phyloP scores from a whole-genome alignment of 2,113 vertebrate species.

The Catharus fuscescens region DNA sequence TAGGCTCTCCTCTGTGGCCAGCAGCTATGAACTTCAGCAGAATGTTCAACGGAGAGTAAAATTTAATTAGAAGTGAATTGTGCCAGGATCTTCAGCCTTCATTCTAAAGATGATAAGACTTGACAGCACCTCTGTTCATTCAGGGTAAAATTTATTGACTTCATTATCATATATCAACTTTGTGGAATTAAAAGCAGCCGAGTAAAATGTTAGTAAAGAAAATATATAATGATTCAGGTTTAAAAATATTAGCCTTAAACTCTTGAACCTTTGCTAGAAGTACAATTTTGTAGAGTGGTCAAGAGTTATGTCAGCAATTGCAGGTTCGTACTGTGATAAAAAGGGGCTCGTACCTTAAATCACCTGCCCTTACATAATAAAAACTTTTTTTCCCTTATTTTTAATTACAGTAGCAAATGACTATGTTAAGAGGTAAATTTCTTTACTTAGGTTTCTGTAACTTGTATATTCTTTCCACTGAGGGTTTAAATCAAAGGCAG shows the following conservation, averaged over 20 bases:
- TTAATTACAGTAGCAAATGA: neutral
- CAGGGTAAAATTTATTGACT: constrained; percentile 41
- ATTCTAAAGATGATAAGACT: constrained; percentile 20
- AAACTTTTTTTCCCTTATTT: neutral
- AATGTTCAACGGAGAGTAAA: constrained; percentile 53
- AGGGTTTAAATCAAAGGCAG: neutral
- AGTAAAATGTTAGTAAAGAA: constrained; percentile 14
- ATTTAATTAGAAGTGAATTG: constrained; percentile 70
- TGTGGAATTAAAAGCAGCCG: neutral
- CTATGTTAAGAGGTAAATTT: neutral
- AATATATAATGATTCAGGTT: neutral
- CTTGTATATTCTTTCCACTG: neutral
- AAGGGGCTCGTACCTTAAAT: neutral
- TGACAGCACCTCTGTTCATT: constrained; percentile 56
- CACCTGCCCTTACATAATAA: neutral
- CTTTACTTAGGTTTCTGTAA: neutral
- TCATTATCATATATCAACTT: neutral
- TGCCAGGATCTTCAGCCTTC: constrained; percentile 43
- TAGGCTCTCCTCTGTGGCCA: constrained; percentile 26
- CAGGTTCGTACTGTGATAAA: constrained; percentile 5
- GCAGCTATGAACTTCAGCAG: constrained; percentile 25
- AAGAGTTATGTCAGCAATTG: neutral
- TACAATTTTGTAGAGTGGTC: neutral
- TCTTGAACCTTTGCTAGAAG: neutral
- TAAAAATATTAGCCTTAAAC: constrained; percentile 32